These are phyloP conservation scores for Sorex araneus DNA, from an alignment of 2,113 vertebrate species.

Conservation along the genomic window DNA sequence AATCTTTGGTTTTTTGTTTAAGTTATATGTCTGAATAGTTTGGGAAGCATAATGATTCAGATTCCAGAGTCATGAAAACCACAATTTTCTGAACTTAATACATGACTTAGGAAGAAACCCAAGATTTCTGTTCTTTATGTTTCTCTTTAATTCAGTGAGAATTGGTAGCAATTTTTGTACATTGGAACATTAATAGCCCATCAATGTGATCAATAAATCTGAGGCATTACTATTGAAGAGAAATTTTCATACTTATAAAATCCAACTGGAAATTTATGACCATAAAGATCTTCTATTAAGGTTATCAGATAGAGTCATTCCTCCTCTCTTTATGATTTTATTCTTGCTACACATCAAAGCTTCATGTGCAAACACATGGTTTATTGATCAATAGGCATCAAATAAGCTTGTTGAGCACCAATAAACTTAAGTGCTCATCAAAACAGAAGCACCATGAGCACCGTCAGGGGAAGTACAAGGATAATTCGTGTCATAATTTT, in stretches of 20 bases:
- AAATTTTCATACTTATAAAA: constrained; percentile 28
- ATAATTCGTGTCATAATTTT: not conserved
- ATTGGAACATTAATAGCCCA: not conserved
- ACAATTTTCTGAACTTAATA: not conserved
- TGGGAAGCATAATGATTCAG: not conserved
- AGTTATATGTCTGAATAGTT: not conserved
- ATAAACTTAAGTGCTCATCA: not conserved
- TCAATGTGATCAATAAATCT: not conserved
- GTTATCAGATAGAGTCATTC: not conserved
- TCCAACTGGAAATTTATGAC: not conserved
- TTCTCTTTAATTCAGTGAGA: not conserved
- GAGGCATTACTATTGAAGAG: not conserved
- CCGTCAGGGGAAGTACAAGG: not conserved
- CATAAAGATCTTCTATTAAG: not conserved
- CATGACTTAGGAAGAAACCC: not conserved
- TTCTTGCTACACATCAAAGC: not conserved
- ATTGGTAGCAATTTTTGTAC: not conserved
- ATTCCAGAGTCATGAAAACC: not conserved
- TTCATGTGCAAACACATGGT: not conserved
- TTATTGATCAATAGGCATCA: not conserved
- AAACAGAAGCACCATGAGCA: not conserved
- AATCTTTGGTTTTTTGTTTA: not conserved
- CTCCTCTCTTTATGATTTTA: not conserved
- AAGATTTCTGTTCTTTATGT: not conserved
- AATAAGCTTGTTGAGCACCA: not conserved